Evolutionary conservation across 2,797 vertebrate genomes (phyloP).

Genomic region (Rhabdomys pumilio): DNA sequence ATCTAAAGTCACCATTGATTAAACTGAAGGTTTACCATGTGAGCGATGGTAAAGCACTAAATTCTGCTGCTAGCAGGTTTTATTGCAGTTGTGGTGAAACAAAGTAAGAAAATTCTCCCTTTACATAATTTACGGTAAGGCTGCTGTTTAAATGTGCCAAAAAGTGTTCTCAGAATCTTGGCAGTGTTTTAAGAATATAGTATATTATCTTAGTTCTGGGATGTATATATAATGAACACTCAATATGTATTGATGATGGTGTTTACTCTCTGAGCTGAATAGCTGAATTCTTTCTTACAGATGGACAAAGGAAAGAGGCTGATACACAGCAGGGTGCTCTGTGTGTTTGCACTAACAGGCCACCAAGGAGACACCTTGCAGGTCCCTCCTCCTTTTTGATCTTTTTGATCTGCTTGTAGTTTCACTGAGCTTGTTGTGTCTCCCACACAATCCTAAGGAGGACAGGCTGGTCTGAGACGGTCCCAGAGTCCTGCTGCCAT

Average conservation of each 20-base stretch:
- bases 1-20: constrained; percentile 68
- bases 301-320: not conserved
- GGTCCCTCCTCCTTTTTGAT: not conserved
- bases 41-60: constrained; percentile 45
- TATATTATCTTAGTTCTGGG: constrained; percentile 52
- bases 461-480: not conserved
- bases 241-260: constrained; percentile 43
- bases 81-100: constrained; percentile 71
- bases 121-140: constrained; percentile 80
- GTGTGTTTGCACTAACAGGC: not conserved
- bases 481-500: not conserved
- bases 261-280: constrained; percentile 44
- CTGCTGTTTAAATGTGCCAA: constrained; percentile 63
- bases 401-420: not conserved
- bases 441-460: not conserved
- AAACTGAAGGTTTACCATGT: constrained; percentile 59
- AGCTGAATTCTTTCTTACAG: not conserved
- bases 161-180: constrained; percentile 74
- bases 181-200: constrained; percentile 60
- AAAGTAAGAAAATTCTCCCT: constrained; percentile 72
- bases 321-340: not conserved
- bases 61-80: constrained; percentile 67
- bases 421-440: not conserved
- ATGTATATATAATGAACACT: not conserved
- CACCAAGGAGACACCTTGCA: not conserved